phyloP scores from a whole-genome alignment of 2,888 invertebrate species.

The Nemurella pictetii region DNA sequence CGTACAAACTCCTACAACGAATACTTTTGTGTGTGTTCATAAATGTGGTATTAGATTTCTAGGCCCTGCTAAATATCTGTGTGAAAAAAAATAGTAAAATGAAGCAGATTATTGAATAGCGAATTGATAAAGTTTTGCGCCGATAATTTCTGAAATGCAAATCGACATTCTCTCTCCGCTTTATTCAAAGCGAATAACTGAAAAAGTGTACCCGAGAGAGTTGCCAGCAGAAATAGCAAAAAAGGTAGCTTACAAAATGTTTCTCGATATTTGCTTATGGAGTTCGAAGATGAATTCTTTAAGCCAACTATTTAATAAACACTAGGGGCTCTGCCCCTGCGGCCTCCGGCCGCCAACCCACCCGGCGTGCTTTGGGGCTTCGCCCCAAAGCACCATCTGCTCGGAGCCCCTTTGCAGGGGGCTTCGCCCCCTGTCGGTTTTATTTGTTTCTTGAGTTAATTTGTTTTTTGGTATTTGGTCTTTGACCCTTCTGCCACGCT shows the following conservation, averaged over 20 bases:
- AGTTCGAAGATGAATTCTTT: conserved; percentile 20
- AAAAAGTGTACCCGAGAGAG: neutral
- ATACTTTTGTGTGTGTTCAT: neutral
- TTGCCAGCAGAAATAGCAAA: neutral
- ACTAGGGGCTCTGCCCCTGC: no score
- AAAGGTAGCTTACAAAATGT: neutral
- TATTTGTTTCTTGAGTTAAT: no score
- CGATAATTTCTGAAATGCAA: neutral
- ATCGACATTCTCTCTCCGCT: neutral
- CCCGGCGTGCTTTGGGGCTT: no score
- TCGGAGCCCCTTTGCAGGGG: no score
- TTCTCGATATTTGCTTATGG: conserved; percentile 13
- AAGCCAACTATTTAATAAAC: conserved; percentile 27
- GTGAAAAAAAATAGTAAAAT: neutral
- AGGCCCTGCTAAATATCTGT: no score
- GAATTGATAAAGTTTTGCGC: neutral
- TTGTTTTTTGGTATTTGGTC: no score
- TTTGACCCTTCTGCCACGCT: no score
- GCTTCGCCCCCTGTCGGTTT: no score
- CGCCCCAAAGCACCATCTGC: no score
- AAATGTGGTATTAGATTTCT: no score
- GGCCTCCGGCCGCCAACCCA: no score
- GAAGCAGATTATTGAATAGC: neutral
- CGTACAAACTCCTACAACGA: no score
- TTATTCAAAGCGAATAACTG: neutral